Conservation (phyloP, 1,140 invertebrate genomes). For the Caenorhabditis inopinata region DNA sequence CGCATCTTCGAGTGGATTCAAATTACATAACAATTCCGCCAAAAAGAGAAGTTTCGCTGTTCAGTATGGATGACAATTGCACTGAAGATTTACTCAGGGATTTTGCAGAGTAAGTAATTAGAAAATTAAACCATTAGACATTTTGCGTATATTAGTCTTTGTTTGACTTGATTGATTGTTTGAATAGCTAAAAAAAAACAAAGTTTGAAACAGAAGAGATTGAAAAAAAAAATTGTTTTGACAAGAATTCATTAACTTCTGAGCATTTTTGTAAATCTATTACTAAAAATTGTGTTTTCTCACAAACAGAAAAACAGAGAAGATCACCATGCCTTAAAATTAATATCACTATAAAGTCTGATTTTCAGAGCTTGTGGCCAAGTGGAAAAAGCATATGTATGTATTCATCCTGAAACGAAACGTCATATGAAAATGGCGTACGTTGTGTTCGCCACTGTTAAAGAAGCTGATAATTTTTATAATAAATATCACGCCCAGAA, state of each 20-base stretch:
- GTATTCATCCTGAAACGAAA: conserved; percentile 29
- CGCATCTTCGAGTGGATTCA: conserved; percentile 11
- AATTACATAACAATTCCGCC: conserved; percentile 68
- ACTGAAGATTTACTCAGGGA: conserved; percentile 36
- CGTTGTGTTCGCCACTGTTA: conserved; percentile 39
- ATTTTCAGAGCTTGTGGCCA: conserved; percentile 24
- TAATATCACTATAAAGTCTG: not conserved
- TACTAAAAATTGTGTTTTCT: too few relatives aligned
- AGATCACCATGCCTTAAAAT: not conserved
- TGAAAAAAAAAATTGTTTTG: too few relatives aligned
- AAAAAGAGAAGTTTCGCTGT: conserved; percentile 47
- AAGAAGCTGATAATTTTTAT: conserved; percentile 26
- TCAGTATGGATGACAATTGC: conserved; percentile 52
- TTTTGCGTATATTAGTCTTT: not conserved
- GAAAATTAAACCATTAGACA: too few relatives aligned
- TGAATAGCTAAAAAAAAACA: too few relatives aligned
- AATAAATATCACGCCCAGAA: conserved; percentile 19
- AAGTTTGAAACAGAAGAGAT: too few relatives aligned
- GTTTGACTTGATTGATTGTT: too few relatives aligned
- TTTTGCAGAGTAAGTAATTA: conserved; percentile 43
- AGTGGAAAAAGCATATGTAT: conserved; percentile 39
- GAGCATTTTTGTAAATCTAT: too few relatives aligned
- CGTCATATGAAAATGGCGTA: conserved; percentile 51
- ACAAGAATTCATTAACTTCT: too few relatives aligned
- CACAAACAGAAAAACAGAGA: too few relatives aligned